Percentiles rank a stretch among this genome's conserved stretches.
Conservation (phyloP, 2,797 vertebrate genomes). For the Peromyscus aztecus region DNA sequence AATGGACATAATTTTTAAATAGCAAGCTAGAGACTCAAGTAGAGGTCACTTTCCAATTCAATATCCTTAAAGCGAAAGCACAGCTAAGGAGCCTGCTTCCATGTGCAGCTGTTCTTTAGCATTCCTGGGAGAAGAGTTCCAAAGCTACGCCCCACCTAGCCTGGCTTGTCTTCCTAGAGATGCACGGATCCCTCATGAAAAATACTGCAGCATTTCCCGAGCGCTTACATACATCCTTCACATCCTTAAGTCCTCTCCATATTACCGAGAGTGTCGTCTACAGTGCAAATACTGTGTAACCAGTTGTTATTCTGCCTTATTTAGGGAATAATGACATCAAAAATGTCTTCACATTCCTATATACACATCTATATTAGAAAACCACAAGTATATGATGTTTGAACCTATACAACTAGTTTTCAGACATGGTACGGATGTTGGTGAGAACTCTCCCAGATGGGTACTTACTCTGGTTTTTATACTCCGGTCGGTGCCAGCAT, state of each 20-base stretch:
- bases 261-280: neutral
- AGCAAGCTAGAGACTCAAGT: neutral
- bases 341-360: neutral
- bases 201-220: neutral
- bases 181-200: neutral
- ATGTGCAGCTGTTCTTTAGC: neutral
- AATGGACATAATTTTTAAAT: neutral
- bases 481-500: conserved; percentile 91
- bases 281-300: neutral
- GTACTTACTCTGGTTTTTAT: conserved; percentile 91
- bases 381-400: neutral
- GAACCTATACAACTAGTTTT: neutral
- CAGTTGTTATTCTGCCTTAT: neutral
- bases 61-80: neutral
- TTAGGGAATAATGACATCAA: neutral
- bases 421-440: neutral
- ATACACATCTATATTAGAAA: neutral
- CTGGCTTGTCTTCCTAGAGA: neutral
- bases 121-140: neutral
- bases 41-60: neutral
- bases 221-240: neutral
- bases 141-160: neutral
- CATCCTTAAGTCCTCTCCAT: neutral
- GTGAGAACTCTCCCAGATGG: neutral
- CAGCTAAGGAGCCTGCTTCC: neutral